Conservation (phyloP, 1,140 invertebrate species). For the Daktulosphaira vitifoliae region DNA sequence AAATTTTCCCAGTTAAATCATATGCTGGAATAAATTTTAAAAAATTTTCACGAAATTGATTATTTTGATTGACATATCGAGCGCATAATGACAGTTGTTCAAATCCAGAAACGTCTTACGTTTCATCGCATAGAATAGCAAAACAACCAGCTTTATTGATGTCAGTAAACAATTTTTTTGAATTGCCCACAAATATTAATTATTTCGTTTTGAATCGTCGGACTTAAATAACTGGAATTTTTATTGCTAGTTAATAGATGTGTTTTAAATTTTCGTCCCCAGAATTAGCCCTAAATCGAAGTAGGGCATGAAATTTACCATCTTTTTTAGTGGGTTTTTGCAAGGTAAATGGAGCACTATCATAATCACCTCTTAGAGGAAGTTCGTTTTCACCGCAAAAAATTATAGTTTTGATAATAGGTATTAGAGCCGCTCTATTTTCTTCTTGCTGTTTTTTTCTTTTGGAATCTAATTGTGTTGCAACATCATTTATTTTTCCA, state of each 20-base stretch:
- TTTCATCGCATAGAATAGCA: too few relatives aligned
- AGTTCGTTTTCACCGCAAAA: not conserved
- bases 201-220: not conserved
- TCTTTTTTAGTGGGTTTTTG: not conserved
- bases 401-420: not conserved
- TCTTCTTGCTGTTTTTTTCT: not conserved
- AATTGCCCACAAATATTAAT: not conserved
- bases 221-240: too few relatives aligned
- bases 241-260: too few relatives aligned
- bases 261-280: too few relatives aligned
- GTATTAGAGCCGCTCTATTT: too few relatives aligned
- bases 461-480: too few relatives aligned
- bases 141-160: too few relatives aligned
- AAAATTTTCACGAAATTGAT: conserved; percentile 38
- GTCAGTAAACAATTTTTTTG: not conserved
- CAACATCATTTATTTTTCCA: not conserved
- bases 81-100: conserved; percentile 41
- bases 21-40: conserved; percentile 38
- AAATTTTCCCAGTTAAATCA: not conserved
- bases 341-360: not conserved
- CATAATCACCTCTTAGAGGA: not conserved
- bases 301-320: not conserved
- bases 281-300: not conserved
- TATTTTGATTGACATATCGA: conserved; percentile 37
- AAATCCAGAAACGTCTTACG: conserved; percentile 39